These are phyloP conservation scores for Lamproptera curius DNA, from an alignment of 2,888 invertebrate genomes.

Conservation along the genomic window DNA sequence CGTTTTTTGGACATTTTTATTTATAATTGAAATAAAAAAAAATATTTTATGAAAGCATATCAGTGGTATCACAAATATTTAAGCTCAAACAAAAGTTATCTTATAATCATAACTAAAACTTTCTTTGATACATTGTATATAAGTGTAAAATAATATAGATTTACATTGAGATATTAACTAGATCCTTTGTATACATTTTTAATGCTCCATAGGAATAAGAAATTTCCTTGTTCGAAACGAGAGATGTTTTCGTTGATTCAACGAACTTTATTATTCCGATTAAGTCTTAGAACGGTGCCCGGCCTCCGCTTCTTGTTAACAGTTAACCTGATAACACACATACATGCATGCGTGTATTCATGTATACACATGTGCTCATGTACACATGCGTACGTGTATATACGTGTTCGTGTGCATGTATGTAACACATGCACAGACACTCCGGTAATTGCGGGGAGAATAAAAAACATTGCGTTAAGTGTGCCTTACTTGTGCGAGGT, in stretches of 20 bases:
- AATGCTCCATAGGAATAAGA: too few species aligned
- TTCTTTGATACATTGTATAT: too few species aligned
- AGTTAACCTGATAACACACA: conserved; percentile 34
- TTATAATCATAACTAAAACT: too few species aligned
- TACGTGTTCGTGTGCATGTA: conserved; percentile 32
- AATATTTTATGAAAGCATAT: too few species aligned
- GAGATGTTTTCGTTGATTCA: not conserved
- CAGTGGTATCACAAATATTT: too few species aligned
- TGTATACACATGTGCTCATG: conserved; percentile 37
- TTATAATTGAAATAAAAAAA: too few species aligned
- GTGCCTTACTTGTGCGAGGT: conserved; percentile 70
- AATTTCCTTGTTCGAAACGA: too few species aligned
- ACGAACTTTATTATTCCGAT: conserved; percentile 7
- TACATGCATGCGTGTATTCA: conserved; percentile 27
- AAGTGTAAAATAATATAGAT: too few species aligned
- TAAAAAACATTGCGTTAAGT: conserved; percentile 71
- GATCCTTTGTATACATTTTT: too few species aligned
- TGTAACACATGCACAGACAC: conserved; percentile 34
- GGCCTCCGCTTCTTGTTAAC: conserved; percentile 30
- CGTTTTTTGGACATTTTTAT: too few species aligned
- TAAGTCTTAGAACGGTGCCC: conserved; percentile 28
- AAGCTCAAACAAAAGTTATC: too few species aligned
- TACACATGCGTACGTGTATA: conserved; percentile 34
- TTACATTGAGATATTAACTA: too few species aligned
- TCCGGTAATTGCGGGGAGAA: conserved; percentile 68